Conservation (phyloP, 2,113 vertebrate genomes). For the Tinamus guttatus region DNA sequence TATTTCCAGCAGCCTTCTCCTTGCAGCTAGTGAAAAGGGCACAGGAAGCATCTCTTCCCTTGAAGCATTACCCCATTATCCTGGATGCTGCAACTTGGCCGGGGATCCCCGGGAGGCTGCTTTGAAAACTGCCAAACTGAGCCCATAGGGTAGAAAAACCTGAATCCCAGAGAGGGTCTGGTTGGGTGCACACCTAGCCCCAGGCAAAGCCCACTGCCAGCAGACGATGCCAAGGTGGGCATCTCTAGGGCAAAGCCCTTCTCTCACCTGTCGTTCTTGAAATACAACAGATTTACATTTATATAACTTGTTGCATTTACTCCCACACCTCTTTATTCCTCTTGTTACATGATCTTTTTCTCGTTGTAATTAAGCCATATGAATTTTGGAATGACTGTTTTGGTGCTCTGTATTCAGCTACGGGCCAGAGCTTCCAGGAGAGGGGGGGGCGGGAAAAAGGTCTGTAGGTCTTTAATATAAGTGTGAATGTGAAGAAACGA, state of each 20-base stretch:
- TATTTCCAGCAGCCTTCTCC: neutral
- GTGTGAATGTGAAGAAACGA: neutral
- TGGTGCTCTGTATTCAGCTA: neutral
- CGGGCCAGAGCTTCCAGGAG: neutral
- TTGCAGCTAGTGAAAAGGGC: neutral
- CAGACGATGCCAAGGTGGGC: neutral
- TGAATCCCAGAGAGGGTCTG: neutral
- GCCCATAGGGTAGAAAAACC: neutral
- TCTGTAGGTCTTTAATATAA: neutral
- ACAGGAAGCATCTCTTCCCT: neutral
- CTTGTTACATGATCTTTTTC: neutral
- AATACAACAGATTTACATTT: neutral
- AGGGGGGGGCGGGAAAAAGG: neutral
- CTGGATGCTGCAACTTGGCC: fast-evolving
- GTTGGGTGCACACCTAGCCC: neutral
- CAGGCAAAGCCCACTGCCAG: neutral
- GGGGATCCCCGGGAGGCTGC: neutral
- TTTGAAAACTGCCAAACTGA: neutral
- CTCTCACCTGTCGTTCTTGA: neutral
- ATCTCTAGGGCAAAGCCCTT: neutral
- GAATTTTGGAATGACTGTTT: neutral
- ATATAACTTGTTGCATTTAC: neutral
- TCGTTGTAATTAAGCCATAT: neutral
- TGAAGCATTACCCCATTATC: neutral
- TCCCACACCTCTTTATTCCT: neutral